These are phyloP conservation scores for Myotis findleyi DNA, from an alignment of 2,797 vertebrate genomes.

Conservation along the genomic window DNA sequence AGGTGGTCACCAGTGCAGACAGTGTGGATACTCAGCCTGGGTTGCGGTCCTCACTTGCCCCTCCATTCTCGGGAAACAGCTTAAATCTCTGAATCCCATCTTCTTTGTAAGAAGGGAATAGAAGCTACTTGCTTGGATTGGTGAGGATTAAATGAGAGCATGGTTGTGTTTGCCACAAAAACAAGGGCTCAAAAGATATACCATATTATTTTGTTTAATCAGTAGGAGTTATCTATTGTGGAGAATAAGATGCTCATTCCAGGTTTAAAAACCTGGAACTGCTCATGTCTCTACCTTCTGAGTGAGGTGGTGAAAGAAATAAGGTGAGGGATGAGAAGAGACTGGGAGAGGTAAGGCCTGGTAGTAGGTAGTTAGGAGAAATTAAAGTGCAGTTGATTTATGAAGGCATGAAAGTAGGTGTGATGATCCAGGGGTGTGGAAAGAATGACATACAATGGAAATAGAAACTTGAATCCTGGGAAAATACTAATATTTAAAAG, in stretches of 20 bases:
- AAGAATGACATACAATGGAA: neutral
- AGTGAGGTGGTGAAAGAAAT: rapidly evolving
- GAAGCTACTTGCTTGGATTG: neutral
- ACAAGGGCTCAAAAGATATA: neutral
- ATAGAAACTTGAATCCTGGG: no score
- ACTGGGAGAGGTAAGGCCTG: neutral
- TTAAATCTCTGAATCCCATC: neutral
- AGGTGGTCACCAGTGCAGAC: neutral
- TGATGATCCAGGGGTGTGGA: no score
- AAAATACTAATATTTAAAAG: neutral
- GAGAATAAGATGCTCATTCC: rapidly evolving
- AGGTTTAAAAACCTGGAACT: neutral
- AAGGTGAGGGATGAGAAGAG: neutral
- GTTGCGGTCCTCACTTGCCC: rapidly evolving
- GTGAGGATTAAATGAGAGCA: neutral
- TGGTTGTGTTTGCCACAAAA: neutral
- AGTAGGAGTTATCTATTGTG: rapidly evolving
- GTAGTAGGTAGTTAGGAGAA: neutral
- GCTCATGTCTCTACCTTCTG: rapidly evolving
- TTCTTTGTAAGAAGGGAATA: neutral
- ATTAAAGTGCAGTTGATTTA: rapidly evolving
- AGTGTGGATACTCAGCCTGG: rapidly evolving
- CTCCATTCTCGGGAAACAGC: neutral
- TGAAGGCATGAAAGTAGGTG: no score
- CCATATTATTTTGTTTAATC: neutral